Evolutionary conservation across 2,888 invertebrate species (phyloP).

Genomic region (Tubulanus polymorphus): DNA sequence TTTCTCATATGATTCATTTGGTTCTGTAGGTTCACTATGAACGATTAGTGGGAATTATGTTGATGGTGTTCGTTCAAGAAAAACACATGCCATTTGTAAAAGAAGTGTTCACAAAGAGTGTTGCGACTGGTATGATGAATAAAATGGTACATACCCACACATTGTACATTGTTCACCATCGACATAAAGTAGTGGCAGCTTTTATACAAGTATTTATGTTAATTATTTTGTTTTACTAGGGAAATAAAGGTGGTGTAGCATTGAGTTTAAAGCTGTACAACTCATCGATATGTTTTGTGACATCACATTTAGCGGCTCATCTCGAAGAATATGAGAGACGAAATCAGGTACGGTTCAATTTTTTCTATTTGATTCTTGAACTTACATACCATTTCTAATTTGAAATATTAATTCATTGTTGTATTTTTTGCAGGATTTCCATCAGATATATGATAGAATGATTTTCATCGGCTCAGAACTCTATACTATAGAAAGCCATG

Average conservation of each 20-base stretch:
- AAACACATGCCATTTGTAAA: conserved; percentile 67
- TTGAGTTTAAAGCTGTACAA: conserved; percentile 89
- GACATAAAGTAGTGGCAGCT: too few species aligned
- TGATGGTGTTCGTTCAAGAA: conserved; percentile 79
- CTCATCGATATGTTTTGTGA: conserved; percentile 92
- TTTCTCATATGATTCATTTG: too few species aligned
- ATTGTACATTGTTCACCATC: too few species aligned
- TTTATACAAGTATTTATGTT: too few species aligned
- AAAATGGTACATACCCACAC: conserved; percentile 72
- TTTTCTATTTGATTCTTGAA: too few species aligned
- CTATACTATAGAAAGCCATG: conserved; percentile 79
- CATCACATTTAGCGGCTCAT: conserved; percentile 96
- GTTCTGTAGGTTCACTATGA: conserved; percentile 70
- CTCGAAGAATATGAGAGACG: conserved; percentile 87
- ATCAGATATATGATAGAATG: conserved; percentile 81
- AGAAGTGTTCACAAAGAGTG: conserved; percentile 76
- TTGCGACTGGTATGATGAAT: conserved; percentile 94
- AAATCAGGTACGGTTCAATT: conserved; percentile 77
- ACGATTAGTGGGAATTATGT: conserved; percentile 92
- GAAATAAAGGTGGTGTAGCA: conserved; percentile 98
- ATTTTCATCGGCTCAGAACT: conserved; percentile 56
- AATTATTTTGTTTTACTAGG: conserved; percentile 63
- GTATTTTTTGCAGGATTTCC: too few species aligned
- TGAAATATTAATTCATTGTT: too few species aligned
- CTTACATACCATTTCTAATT: too few species aligned